phyloP scores from a whole-genome alignment of 2,888 invertebrate genomes.

The Drosophila parthenogenetica region DNA sequence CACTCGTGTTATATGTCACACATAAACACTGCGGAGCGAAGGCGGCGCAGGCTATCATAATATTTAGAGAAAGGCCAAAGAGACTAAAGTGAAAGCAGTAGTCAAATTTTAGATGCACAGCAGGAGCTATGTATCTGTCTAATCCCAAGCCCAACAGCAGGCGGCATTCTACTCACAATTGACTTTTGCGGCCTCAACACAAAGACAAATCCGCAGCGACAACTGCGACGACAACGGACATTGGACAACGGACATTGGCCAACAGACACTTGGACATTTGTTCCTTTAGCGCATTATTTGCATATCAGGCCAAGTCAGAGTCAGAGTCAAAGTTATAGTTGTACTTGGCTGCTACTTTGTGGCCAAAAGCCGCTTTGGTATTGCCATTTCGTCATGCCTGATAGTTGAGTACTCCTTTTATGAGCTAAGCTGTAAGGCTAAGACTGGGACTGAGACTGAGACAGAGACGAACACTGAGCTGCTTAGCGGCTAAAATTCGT shows the following conservation, averaged over 20 bases:
- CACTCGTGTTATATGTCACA: conserved; percentile 73
- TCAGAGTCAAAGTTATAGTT: conserved; percentile 8
- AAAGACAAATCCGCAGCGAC: conserved; percentile 71
- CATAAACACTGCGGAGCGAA: conserved; percentile 50
- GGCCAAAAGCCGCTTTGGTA: conserved; percentile 68
- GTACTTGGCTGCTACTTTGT: conserved; percentile 45
- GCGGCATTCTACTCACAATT: conserved; percentile 68
- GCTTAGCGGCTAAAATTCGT: conserved; percentile 58
- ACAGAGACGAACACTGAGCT: conserved; percentile 19
- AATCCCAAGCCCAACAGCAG: conserved; percentile 55
- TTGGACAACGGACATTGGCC: conserved; percentile 16
- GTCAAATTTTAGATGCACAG: conserved; percentile 74
- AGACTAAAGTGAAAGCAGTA: conserved; percentile 72
- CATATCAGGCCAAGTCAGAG: conserved; percentile 51
- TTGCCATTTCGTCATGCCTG: conserved; percentile 79
- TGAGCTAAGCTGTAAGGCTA: conserved; percentile 59
- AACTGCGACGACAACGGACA: conserved; percentile 51
- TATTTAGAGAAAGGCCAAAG: conserved; percentile 60
- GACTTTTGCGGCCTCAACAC: conserved; percentile 74
- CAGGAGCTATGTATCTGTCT: conserved; percentile 58
- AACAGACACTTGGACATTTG: conserved; percentile 24
- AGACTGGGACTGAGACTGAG: conserved; percentile 7
- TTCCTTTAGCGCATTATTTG: conserved; percentile 68
- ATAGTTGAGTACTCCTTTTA: conserved; percentile 77
- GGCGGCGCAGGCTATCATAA: conserved; percentile 60